Base-by-base conservation (phyloP, 2,797 vertebrate genomes). In the Pogonophryne albipinna region DNA sequence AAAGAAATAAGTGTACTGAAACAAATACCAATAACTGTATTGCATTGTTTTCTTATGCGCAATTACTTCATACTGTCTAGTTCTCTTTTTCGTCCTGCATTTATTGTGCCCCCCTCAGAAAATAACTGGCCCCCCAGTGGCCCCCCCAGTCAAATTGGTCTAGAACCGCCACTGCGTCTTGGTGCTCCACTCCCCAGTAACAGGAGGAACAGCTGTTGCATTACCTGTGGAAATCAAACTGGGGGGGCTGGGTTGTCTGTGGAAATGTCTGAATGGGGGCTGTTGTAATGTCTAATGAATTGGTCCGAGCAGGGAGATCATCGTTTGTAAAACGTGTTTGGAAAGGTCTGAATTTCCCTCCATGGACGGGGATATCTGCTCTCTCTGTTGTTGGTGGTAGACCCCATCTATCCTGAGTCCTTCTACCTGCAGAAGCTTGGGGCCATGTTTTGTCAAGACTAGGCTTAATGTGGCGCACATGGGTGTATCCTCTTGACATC, bases 271-370 rank as follows among this genome's bases (percentile, higher is more conserved):
- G 52, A 52, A 2, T 4, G 14, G 45, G 41, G n/a, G 34, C 17
- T 0, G 0, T 27, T 34, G 61, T 31, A 23, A 3, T 6, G 1
- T 60, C 19, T 58, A 68, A 19, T 52, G 41, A 52, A 20, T 17
- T 1, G 6, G 1, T n/a, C 4, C 4, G 3, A 11, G 10, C 19
- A 10, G 11, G 19, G 13, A 3, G 5, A 3, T 13, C 19, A n/a
- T 27, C 15, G n/a, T 19, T 2, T 3, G 13, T 6, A 11, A 12
- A 4, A 50, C 49, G 59, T 61, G 10, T 69, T 31, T 79, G 55
- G 31, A 83, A 83, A 72, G 73, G 76, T 73, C 76, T 72, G 23
- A 79, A 83, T 59, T 79, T 79, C 11, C 81, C 76, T 47, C 34
- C 34, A 38, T 61, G 53, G 49, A 76, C 10, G 2, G 4, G 19